Conservation (phyloP, 2,888 invertebrate genomes). For the Deilephila elpenor region DNA sequence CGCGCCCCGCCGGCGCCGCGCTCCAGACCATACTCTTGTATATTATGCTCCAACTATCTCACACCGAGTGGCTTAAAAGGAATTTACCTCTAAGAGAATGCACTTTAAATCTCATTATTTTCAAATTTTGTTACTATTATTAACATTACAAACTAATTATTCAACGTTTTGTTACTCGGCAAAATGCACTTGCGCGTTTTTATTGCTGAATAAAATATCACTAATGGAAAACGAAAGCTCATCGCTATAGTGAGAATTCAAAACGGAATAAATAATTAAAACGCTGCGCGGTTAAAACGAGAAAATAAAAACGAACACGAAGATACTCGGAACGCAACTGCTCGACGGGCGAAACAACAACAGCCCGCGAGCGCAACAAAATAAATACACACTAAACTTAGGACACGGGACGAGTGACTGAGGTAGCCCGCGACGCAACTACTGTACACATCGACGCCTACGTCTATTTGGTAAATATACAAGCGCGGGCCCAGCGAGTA, state of each 20-base stretch:
- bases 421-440: constrained; percentile 81
- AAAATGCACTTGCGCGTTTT: constrained; percentile 79
- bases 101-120: constrained; percentile 83
- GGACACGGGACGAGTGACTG: constrained; percentile 82
- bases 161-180: constrained; percentile 68
- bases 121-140: constrained; percentile 76
- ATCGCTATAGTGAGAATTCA: constrained; percentile 75
- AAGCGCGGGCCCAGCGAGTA: constrained; percentile 46
- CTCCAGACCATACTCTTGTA: constrained; percentile 38
- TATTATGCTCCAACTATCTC: constrained; percentile 44
- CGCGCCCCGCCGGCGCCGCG: constrained; percentile 40
- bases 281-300: constrained; percentile 77
- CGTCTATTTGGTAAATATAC: constrained; percentile 52
- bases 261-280: constrained; percentile 81
- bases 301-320: constrained; percentile 73
- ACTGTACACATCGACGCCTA: constrained; percentile 66
- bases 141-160: constrained; percentile 81
- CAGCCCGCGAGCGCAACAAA: constrained; percentile 81
- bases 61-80: constrained; percentile 83
- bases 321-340: constrained; percentile 78
- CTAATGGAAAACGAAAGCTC: constrained; percentile 83
- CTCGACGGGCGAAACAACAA: constrained; percentile 80
- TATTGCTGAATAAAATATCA: constrained; percentile 85
- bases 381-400: constrained; percentile 79
- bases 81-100: constrained; percentile 83